phyloP scores from a whole-genome alignment of 2,113 vertebrate genomes.

The Colius striatus region DNA sequence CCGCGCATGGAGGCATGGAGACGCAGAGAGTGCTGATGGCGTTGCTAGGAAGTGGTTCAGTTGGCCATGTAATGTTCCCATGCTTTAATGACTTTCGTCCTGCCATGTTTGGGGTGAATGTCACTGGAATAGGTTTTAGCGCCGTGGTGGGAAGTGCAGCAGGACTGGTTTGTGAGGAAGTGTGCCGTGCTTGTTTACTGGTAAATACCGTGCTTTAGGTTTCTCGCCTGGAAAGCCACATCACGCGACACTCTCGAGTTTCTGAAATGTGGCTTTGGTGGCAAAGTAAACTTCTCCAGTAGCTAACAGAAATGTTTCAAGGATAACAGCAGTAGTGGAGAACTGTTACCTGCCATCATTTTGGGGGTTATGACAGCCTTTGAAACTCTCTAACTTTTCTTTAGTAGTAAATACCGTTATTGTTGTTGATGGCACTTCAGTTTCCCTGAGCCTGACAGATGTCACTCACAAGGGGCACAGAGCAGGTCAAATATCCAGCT shows the following conservation, averaged over 20 bases:
- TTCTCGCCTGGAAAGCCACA: not conserved
- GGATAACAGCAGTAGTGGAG: not conserved
- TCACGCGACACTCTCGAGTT: not conserved
- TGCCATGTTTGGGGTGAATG: fast-evolving
- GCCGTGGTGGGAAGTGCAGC: not conserved
- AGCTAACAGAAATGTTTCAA: not conserved
- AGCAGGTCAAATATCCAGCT: not conserved
- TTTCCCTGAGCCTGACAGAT: not conserved
- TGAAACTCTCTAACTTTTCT: not conserved
- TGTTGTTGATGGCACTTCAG: fast-evolving
- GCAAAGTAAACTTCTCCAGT: not conserved
- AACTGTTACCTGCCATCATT: not conserved
- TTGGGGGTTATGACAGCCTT: not conserved
- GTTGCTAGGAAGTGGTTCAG: not conserved
- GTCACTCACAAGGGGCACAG: not conserved
- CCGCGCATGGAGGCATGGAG: too few relatives aligned
- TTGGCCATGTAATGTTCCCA: fast-evolving
- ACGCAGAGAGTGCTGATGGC: not conserved
- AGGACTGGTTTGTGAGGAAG: not conserved
- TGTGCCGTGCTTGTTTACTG: not conserved
- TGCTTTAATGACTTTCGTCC: not conserved
- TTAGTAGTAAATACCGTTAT: not conserved
- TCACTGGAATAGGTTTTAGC: not conserved
- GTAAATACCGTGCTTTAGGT: not conserved
- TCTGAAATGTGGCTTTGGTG: not conserved